Percentiles rank a stretch among this genome's conserved stretches.
These are phyloP conservation scores for Phalanger gymnotis DNA, from an alignment of 2,797 vertebrate genomes.

Conservation along the genomic window DNA sequence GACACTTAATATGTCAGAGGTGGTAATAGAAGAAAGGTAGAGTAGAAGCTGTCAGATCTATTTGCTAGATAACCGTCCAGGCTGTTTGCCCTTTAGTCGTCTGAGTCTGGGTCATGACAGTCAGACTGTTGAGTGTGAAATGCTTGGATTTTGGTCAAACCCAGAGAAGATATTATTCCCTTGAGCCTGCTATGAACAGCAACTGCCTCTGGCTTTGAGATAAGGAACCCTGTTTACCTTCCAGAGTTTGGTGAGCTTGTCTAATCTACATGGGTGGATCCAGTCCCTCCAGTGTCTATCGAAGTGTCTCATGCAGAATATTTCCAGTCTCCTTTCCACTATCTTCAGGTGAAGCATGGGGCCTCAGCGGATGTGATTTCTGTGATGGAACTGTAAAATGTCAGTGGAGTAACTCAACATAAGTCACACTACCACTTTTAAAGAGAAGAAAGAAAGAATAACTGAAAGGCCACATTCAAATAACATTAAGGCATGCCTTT, in stretches of 20 bases:
- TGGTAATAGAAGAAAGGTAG: conserved; percentile 28
- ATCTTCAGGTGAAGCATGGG: conserved; percentile 32
- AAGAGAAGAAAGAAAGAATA: conserved; percentile 27
- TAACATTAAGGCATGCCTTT: conserved; percentile 4
- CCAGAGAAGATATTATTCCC: conserved; percentile 9
- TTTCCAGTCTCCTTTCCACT: conserved; percentile 9
- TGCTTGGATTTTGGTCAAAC: conserved; percentile 5
- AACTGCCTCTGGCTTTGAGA: background rate
- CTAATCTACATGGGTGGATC: background rate
- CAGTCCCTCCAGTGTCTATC: background rate
- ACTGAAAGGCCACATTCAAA: background rate
- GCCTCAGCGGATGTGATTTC: background rate
- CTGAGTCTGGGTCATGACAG: background rate
- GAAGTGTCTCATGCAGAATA: background rate
- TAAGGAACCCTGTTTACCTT: background rate
- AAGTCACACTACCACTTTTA: background rate
- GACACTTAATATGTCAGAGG: conserved; percentile 43
- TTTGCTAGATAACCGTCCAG: conserved; percentile 35
- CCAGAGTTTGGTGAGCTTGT: background rate
- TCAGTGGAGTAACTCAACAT: background rate
- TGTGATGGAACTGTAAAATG: conserved; percentile 38
- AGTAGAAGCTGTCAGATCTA: background rate
- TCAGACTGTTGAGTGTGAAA: conserved; percentile 47
- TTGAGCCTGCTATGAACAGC: background rate
- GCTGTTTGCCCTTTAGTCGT: conserved; percentile 42